phyloP scores from a whole-genome alignment of 2,888 invertebrate species.

The Chaitophorus viminalis region DNA sequence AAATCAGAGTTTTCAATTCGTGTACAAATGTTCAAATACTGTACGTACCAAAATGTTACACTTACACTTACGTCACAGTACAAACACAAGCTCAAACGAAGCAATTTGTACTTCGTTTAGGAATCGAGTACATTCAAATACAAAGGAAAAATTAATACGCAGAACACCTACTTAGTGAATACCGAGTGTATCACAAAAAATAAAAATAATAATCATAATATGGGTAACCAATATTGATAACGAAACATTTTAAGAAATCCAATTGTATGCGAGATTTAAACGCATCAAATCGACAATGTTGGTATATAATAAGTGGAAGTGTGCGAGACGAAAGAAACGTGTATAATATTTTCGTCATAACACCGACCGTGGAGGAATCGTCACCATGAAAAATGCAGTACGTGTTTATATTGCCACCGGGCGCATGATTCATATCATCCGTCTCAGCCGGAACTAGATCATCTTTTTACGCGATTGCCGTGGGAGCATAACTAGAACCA shows the following conservation, averaged over 20 bases:
- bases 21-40: neutral
- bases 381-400: neutral
- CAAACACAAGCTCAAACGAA: neutral
- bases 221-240: neutral
- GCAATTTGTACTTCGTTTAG: neutral
- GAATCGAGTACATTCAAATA: neutral
- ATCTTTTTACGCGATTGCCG: slow-evolving; percentile 1
- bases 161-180: slow-evolving; percentile 30
- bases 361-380: neutral
- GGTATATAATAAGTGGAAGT: neutral
- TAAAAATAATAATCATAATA: neutral
- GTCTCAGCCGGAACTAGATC: slow-evolving; percentile 15
- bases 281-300: neutral
- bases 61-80: neutral
- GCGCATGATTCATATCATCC: neutral
- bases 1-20: neutral
- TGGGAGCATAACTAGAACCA: neutral
- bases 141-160: neutral
- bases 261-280: neutral
- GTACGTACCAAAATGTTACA: neutral
- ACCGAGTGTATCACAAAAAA: neutral
- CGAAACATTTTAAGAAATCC: neutral
- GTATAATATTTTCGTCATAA: neutral
- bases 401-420: neutral
- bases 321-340: neutral